Evolutionary conservation across 2,113 vertebrate species (phyloP).

Genomic region (Tympanuchus pallidicinctus): DNA sequence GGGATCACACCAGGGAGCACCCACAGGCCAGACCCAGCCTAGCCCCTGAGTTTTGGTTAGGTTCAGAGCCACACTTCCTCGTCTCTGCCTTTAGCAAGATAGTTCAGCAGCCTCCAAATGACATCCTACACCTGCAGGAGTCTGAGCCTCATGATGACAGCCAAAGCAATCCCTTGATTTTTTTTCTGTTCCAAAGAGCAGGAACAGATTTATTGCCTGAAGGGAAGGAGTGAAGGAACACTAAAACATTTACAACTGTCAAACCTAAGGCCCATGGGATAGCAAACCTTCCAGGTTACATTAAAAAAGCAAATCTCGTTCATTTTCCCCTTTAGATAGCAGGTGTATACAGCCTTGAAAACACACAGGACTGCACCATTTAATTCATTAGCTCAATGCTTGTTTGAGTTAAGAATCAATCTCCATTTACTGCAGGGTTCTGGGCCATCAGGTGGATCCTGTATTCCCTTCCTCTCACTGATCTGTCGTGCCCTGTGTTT

Average conservation of each 20-base stretch:
- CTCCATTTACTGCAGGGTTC: neutral
- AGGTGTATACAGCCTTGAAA: neutral
- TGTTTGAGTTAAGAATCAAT: neutral
- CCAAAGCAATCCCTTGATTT: neutral
- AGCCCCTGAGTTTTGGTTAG: neutral
- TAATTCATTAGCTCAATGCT: neutral
- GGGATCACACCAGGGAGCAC: neutral
- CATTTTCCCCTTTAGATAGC: neutral
- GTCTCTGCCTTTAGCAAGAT: neutral
- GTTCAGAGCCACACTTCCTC: neutral
- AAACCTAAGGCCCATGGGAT: fast-evolving
- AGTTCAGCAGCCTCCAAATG: neutral
- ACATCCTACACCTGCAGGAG: neutral
- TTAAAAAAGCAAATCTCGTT: neutral
- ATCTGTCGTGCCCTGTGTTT: neutral
- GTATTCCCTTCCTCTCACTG: neutral
- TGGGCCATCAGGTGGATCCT: neutral
- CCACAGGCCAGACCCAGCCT: neutral
- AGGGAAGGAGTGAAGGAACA: constrained; percentile 14
- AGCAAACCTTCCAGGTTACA: neutral
- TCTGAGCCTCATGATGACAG: neutral
- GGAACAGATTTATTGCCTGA: constrained; percentile 10
- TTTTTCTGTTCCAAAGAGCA: neutral
- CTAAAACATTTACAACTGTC: constrained; percentile 1
- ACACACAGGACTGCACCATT: neutral